phyloP scores from a whole-genome alignment of 2,797 vertebrate genomes.

The Anisognathus igniventris region DNA sequence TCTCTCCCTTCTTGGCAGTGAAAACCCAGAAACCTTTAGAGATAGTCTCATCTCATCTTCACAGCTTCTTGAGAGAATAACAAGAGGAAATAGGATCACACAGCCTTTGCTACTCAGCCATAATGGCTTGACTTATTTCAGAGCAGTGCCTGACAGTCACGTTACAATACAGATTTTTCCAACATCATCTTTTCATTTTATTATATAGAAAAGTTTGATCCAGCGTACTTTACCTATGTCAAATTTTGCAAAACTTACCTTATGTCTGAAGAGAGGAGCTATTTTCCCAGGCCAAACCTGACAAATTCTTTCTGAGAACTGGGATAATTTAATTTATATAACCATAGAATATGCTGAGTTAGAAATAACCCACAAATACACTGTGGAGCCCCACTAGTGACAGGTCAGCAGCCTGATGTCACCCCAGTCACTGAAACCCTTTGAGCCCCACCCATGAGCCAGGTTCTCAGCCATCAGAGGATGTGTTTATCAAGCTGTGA shows the following conservation, averaged over 20 bases:
- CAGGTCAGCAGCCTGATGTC: neutral
- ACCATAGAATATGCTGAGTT: neutral
- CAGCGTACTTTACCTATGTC: neutral
- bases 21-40: neutral
- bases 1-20: neutral
- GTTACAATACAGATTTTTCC: neutral
- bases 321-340: neutral
- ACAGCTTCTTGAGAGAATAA: neutral
- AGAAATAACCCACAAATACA: neutral
- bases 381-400: neutral
- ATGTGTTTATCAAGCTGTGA: neutral
- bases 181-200: neutral
- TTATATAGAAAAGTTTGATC: neutral
- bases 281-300: neutral
- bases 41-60: neutral
- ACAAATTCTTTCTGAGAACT: neutral
- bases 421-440: neutral
- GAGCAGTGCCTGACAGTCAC: neutral
- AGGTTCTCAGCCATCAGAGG: neutral
- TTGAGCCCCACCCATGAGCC: too few species aligned
- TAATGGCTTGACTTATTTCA: neutral
- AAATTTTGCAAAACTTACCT: neutral
- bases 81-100: neutral
- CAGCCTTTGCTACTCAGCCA: neutral
- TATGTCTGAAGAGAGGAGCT: neutral